Evolutionary conservation across 2,888 invertebrate genomes (phyloP).

Genomic region (Plebejus argus): DNA sequence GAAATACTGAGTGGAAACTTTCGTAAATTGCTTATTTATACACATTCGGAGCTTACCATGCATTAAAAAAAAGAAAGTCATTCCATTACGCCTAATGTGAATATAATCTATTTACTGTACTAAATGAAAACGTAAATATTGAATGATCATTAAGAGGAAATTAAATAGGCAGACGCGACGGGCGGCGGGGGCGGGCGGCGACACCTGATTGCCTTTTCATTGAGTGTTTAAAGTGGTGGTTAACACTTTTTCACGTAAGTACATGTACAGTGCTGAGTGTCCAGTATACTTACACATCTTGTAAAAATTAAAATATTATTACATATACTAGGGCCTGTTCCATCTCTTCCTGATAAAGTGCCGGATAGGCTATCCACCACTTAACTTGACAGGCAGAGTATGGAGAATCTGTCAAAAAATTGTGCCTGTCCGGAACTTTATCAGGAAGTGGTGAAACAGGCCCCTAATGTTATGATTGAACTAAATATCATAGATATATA

Average conservation of each 20-base stretch:
- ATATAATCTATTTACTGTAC: slow-evolving; percentile 11
- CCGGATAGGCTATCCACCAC: too few species aligned
- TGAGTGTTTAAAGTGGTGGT: background rate
- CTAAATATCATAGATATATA: too few species aligned
- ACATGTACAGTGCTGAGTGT: too few species aligned
- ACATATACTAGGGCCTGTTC: too few species aligned
- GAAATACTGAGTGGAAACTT: background rate
- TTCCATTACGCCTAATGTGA: slow-evolving; percentile 13
- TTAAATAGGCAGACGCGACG: slow-evolving; percentile 78
- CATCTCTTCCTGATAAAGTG: too few species aligned
- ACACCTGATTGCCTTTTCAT: slow-evolving; percentile 15
- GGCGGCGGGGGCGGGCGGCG: slow-evolving; percentile 43
- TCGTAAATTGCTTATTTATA: background rate
- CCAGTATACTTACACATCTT: too few species aligned
- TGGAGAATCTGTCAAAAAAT: too few species aligned
- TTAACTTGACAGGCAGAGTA: too few species aligned
- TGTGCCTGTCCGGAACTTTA: too few species aligned
- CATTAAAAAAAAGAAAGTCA: slow-evolving; percentile 14
- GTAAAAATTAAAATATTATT: too few species aligned
- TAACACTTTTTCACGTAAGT: background rate
- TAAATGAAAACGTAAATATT: slow-evolving; percentile 52
- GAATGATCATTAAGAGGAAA: slow-evolving; percentile 74
- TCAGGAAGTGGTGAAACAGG: too few species aligned
- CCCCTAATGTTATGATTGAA: too few species aligned
- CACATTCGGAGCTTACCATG: background rate